These are phyloP conservation scores for Andrena marginata DNA, from an alignment of 2,888 invertebrate genomes.

Conservation along the genomic window DNA sequence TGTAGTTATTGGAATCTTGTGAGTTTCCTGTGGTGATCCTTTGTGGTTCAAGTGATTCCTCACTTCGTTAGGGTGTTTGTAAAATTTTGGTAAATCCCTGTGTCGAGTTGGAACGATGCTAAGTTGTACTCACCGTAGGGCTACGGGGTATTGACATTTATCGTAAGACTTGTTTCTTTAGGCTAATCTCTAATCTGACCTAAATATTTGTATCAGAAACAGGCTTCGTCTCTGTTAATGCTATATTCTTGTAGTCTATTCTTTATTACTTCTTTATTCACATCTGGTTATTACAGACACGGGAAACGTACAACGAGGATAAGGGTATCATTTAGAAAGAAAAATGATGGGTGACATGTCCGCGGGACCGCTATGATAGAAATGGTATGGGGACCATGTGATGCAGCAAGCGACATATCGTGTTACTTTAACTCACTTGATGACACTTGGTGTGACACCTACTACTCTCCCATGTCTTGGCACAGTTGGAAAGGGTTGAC, in stretches of 20 bases:
- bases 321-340: slow-evolving; percentile 8
- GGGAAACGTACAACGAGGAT: background rate
- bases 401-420: slow-evolving; percentile 47
- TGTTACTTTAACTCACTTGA: slow-evolving; percentile 44
- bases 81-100: no score
- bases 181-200: no score
- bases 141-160: no score
- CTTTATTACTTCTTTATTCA: background rate
- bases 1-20: no score
- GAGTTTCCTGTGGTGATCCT: no score
- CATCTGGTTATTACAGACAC: background rate
- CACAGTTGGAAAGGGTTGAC: slow-evolving; percentile 2
- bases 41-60: no score
- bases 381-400: slow-evolving; percentile 37
- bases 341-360: slow-evolving; percentile 16
- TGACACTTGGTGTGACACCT: slow-evolving; percentile 42
- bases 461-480: slow-evolving; percentile 4
- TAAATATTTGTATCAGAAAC: no score
- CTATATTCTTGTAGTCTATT: background rate
- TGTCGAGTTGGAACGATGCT: no score
- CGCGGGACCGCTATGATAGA: slow-evolving; percentile 6
- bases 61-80: no score
- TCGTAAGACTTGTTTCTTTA: no score
- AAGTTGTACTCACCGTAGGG: no score
- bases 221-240: background rate